Evolutionary conservation across 37 sponge, comb jelly and placozoan species (phyloP), one percentile per base, ranked within the genome.

Genomic region (Ephydatia muelleri): DNA sequence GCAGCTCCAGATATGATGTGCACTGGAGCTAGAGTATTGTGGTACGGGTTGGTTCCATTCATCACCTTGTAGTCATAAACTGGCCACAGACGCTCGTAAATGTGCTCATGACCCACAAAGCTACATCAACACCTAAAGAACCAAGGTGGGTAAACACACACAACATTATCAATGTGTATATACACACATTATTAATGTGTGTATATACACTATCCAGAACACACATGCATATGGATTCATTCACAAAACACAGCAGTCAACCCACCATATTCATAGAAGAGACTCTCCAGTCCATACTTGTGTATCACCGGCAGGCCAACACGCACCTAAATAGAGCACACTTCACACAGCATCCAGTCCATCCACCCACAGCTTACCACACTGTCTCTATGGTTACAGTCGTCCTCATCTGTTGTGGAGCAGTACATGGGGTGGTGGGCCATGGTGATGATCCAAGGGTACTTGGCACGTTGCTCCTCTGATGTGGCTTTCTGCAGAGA

Each of bases 351-450:
- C 57, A 4, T 43, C 16, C 57, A 14, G 16, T 19, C 16, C 9
- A 19, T 21, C 57, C 19, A 57, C 6, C 57, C 57, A 57, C 72
- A 39, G 80, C 83, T 36, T 49, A 88, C 84, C 47, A 83, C 31
- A 69, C 84, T 83, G 26, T 78, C 80, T 35, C 48, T 49, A 14
- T 78, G 67, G 74, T 88, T 76, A 84, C 89, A 88, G 67, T 77
- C 80, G 72, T 88, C 84, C n/a, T 57, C 70, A 79, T 83, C 67
- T 57, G 70, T 70, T 34, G 84, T 82, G 11, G 84, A 70, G 76
- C 89, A 88, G 80, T 88, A 88, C 89, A 88, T 88, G 30, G 89
- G 89, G 6, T 81, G 84, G 66, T 88, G 89, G 14, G 43, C 89
- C 83, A 79, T 78, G 0, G 89, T 83, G 36, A 88, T 88, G 48